Percentiles rank a stretch among this genome's conserved stretches.
phyloP scores from a whole-genome alignment of 1,140 invertebrate genomes.

The Neodiprion virginianus region DNA sequence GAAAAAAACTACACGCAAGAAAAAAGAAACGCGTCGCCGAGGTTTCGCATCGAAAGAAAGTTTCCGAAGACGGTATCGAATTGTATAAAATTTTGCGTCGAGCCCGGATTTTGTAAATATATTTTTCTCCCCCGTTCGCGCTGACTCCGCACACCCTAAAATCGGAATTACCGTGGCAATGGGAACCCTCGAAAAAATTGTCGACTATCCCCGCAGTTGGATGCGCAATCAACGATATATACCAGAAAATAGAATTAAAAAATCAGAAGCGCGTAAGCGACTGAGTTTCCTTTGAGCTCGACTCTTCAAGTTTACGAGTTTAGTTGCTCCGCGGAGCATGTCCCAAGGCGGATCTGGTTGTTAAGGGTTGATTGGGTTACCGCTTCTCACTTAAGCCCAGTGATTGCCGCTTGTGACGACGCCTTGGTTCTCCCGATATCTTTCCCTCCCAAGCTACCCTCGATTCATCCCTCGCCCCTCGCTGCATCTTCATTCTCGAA shows the following conservation, averaged over 20 bases:
- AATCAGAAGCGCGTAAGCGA: background rate
- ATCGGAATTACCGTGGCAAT: too few species aligned
- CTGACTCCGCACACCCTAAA: too few species aligned
- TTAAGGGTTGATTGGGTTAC: slow-evolving; percentile 43
- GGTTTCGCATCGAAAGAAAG: too few species aligned
- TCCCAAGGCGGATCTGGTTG: slow-evolving; percentile 1
- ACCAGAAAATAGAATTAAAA: background rate
- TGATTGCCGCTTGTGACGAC: slow-evolving; percentile 51
- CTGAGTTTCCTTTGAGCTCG: slow-evolving; percentile 1
- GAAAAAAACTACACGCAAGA: too few species aligned
- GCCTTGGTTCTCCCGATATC: slow-evolving; percentile 30
- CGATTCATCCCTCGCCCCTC: background rate
- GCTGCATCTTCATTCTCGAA: background rate
- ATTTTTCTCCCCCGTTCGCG: too few species aligned
- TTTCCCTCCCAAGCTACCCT: background rate
- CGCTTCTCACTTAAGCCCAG: slow-evolving; percentile 37
- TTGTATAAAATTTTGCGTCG: too few species aligned
- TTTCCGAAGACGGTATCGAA: too few species aligned
- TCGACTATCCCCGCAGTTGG: background rate
- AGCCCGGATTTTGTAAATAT: too few species aligned
- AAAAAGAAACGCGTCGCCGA: too few species aligned
- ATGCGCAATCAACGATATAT: background rate
- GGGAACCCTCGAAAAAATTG: too few species aligned
- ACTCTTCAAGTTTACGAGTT: background rate
- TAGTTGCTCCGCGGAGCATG: slow-evolving; percentile 4